phyloP scores from a whole-genome alignment of 2,888 invertebrate species.

The Lingula anatina region DNA sequence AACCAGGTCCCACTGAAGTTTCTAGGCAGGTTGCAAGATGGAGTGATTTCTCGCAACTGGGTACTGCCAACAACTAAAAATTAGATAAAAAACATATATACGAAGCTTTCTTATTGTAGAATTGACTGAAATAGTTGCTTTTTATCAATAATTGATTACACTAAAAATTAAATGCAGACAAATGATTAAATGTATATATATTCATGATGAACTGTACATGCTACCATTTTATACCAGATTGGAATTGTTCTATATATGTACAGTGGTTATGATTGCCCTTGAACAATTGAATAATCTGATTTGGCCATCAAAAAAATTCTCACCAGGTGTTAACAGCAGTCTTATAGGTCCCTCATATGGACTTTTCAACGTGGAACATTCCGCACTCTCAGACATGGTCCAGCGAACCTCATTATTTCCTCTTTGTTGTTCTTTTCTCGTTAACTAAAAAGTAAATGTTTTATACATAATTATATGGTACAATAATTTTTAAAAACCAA shows the following conservation, averaged over 20 bases:
- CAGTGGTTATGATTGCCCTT: too few species aligned
- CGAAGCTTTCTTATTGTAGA: neutral
- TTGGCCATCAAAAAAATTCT: too few species aligned
- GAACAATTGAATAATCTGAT: too few species aligned
- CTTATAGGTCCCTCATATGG: conserved; percentile 71
- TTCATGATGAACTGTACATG: too few species aligned
- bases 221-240: too few species aligned
- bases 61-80: neutral
- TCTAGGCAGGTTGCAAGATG: conserved; percentile 86
- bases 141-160: too few species aligned
- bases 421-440: conserved; percentile 45
- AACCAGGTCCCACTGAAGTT: conserved; percentile 95
- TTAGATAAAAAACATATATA: neutral
- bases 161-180: too few species aligned
- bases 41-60: conserved; percentile 51
- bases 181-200: too few species aligned
- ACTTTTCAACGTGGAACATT: conserved; percentile 87
- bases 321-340: conserved; percentile 40
- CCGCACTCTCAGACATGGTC: conserved; percentile 60
- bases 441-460: conserved; percentile 28
- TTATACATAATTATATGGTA: too few species aligned
- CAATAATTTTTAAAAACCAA: too few species aligned
- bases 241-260: too few species aligned
- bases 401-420: conserved; percentile 41
- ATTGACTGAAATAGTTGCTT: neutral